Evolutionary conservation across 2,113 vertebrate species (phyloP), one percentile per base, ranked within the genome.

Genomic region (Camelus bactrianus): DNA sequence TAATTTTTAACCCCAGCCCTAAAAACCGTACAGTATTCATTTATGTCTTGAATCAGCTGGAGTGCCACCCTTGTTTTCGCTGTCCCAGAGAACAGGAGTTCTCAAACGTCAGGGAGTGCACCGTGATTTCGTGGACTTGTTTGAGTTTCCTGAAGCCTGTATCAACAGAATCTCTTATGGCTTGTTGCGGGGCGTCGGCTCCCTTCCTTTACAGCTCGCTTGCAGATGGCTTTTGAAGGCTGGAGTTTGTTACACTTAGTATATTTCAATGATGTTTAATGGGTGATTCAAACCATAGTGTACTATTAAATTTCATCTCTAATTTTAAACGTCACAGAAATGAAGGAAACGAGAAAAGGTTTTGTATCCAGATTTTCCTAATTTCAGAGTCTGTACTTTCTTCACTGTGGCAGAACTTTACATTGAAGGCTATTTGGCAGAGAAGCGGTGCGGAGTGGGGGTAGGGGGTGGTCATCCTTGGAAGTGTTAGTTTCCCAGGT

Each of bases 371-470:
- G 9, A 28, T 62, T 11, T 76, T 70, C 10, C 48, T 32, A 32
- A 70, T 67, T 91, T 69, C 8, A 93, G 69, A 86, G 60, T 64
- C 32, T 64, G 6, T 3, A 46, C 26, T 89, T 64, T 56, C 19
- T 16, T 75, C 12, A 35, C 62, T 56, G 19, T 82, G 60, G 12
- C 14, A 76, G 52, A 35, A 32, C 8, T 95, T 85, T 54, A 35
- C 30, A 3, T 92, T 50, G 6, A 87, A 64, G 48, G 20, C 22
- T 38, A 15, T 95, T 65, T 84, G 26, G 20, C 13, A 20, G 15
- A 6, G n/a, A 6, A 35, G 30, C 7, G 4, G 28, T 26, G 10
- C 30, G 6, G 8, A 0, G 15, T n/a, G 19, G 30, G 48, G 30
- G 50, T 17, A n/a, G 54, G 16, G 19, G 12, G 19, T 4, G 38